Percentiles rank a stretch among this genome's conserved stretches.
These are phyloP conservation scores for Chionis minor DNA, from an alignment of 2,113 vertebrate genomes.

Conservation along the genomic window DNA sequence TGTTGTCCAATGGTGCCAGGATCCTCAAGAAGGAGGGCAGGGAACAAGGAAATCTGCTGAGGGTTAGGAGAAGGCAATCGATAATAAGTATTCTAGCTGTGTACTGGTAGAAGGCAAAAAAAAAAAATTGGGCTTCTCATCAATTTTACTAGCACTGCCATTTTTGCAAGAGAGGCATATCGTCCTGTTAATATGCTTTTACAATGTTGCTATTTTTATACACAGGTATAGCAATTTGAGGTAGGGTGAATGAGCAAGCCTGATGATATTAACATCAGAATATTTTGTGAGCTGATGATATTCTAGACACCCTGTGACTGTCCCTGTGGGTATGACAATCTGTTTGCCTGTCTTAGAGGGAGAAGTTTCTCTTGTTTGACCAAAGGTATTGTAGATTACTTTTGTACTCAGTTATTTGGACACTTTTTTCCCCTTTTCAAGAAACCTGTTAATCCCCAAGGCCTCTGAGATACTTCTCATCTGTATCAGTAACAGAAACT, in stretches of 20 bases:
- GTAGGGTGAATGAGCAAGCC: background rate
- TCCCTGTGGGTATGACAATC: background rate
- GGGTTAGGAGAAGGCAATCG: background rate
- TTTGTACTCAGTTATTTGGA: background rate
- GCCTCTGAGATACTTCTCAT: background rate
- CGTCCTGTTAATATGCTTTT: background rate
- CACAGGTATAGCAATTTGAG: background rate
- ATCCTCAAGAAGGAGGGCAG: background rate
- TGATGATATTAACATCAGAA: background rate
- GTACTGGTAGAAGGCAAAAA: background rate
- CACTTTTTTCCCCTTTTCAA: background rate
- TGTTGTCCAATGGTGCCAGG: background rate
- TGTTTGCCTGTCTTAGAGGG: background rate
- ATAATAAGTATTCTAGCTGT: background rate
- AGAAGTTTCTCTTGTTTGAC: background rate
- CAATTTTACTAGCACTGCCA: background rate
- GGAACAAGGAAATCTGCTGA: background rate
- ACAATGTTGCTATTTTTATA: background rate
- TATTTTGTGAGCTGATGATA: background rate
- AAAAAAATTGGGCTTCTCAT: background rate
- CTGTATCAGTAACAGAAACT: background rate
- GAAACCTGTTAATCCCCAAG: background rate
- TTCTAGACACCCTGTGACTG: background rate
- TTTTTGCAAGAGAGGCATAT: background rate
- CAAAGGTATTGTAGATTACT: background rate